phyloP scores from a whole-genome alignment of 2,888 invertebrate species.

The Iphiclides podalirius region DNA sequence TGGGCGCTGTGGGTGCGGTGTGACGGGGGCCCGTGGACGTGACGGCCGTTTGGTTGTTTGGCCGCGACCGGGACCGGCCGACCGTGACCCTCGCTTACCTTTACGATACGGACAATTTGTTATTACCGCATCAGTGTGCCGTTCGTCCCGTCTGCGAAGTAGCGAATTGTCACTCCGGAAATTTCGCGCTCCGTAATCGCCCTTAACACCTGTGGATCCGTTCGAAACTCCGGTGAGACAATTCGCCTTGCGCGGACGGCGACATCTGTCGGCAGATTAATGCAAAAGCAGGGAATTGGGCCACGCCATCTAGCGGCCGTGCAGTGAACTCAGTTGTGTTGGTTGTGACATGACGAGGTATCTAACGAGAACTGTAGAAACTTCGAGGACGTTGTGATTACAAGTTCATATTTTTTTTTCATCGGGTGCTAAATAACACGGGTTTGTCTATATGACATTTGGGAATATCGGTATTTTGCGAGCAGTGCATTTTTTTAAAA shows the following conservation, averaged over 20 bases:
- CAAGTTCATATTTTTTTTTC: conserved; percentile 39
- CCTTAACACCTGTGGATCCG: background rate
- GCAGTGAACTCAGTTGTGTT: conserved; percentile 48
- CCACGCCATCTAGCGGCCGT: conserved; percentile 49
- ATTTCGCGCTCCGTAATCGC: background rate
- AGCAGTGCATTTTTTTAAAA: conserved; percentile 37
- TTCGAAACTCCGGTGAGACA: conserved; percentile 12
- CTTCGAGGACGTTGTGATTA: conserved; percentile 22
- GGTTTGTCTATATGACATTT: conserved; percentile 34
- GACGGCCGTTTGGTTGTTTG: background rate
- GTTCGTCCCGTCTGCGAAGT: background rate
- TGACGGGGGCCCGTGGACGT: background rate
- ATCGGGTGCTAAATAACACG: conserved; percentile 51
- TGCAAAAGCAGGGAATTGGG: background rate
- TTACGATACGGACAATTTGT: background rate
- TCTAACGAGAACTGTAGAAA: conserved; percentile 1
- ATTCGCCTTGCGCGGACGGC: conserved; percentile 6
- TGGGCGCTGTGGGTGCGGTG: background rate
- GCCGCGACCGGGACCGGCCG: background rate
- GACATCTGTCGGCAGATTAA: conserved; percentile 8
- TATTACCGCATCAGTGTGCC: too few species aligned
- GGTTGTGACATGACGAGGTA: conserved; percentile 30
- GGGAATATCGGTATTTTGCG: conserved; percentile 57
- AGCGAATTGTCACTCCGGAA: background rate
- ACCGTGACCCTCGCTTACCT: background rate